Evolutionary conservation across 2,113 vertebrate species (phyloP).

Genomic region (Terrapene triunguis): DNA sequence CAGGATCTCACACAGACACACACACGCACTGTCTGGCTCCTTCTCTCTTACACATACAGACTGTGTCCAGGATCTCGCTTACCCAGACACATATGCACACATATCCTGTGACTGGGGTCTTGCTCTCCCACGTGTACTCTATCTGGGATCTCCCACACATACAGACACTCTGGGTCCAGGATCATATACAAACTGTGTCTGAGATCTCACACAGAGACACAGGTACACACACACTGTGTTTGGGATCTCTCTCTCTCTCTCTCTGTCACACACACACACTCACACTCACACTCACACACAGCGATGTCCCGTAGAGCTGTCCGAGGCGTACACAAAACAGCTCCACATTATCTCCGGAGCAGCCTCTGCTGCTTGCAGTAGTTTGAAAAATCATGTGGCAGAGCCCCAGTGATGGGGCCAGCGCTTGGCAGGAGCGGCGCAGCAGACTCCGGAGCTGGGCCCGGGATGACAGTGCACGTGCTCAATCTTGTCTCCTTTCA

Average conservation of each 20-base stretch:
- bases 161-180: rapidly evolving
- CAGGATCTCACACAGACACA: background rate
- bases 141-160: background rate
- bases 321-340: rapidly evolving
- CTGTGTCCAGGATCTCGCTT: background rate
- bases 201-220: background rate
- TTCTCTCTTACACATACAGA: background rate
- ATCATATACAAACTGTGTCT: background rate
- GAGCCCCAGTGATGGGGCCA: background rate
- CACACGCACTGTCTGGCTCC: background rate
- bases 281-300: rapidly evolving
- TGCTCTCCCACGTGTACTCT: background rate
- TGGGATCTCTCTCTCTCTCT: rapidly evolving
- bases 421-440: rapidly evolving
- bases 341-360: background rate
- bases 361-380: rapidly evolving
- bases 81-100: background rate
- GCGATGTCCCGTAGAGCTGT: rapidly evolving
- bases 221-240: background rate
- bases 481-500: conserved; percentile 61
- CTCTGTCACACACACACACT: rapidly evolving
- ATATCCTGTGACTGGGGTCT: background rate
- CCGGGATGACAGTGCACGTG: conserved; percentile 19
- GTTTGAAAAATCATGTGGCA: background rate
- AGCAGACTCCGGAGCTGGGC: background rate